phyloP scores from a whole-genome alignment of 2,113 vertebrate genomes.

The Silurus glanis region DNA sequence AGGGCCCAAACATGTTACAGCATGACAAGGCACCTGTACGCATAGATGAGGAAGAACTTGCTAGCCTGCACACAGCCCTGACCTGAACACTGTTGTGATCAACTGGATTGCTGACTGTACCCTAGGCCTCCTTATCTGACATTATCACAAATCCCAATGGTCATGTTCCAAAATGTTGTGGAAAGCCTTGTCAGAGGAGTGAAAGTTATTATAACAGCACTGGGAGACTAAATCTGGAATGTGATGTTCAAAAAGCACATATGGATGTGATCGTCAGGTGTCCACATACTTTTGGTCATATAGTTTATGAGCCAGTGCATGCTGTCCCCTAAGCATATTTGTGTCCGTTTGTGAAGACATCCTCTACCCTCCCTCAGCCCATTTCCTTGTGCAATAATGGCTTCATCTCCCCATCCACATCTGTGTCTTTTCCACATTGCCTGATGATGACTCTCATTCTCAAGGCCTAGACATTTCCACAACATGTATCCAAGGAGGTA shows the following conservation, averaged over 20 bases:
- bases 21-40: not conserved
- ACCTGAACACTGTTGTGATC: not conserved
- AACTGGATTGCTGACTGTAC: not conserved
- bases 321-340: constrained; percentile 61
- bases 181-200: not conserved
- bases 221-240: not conserved
- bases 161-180: not conserved
- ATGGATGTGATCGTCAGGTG: not conserved
- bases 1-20: not conserved
- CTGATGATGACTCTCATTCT: not conserved
- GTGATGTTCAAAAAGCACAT: not conserved
- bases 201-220: not conserved
- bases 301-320: constrained; percentile 62
- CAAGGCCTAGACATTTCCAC: not conserved
- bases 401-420: constrained; percentile 15
- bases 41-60: not conserved
- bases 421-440: constrained; percentile 26
- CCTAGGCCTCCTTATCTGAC: not conserved
- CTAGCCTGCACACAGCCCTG: not conserved
- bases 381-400: not conserved
- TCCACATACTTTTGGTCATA: constrained; percentile 1
- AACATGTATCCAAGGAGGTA: not conserved
- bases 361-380: constrained; percentile 16
- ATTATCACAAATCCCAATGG: not conserved
- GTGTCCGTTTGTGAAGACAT: constrained; percentile 57